Percentiles rank a stretch among this genome's conserved stretches.
phyloP scores from a whole-genome alignment of 2,888 invertebrate genomes.

The Sarcophaga variegata region DNA sequence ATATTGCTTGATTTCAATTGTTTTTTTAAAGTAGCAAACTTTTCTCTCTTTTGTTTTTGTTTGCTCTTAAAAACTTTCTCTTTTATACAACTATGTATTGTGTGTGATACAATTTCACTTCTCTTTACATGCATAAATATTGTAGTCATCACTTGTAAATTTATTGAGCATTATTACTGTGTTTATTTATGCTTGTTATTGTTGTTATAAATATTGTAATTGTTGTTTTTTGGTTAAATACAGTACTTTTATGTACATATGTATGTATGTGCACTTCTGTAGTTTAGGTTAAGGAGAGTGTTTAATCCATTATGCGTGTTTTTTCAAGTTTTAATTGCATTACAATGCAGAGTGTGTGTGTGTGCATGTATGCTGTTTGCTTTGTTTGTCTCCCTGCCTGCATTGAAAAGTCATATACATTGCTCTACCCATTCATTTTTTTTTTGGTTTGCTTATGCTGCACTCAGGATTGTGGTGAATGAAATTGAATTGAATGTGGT shows the following conservation, averaged over 20 bases:
- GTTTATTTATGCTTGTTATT: conserved; percentile 2
- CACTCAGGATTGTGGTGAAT: neutral
- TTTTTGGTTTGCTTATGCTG: neutral
- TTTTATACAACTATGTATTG: too few species aligned
- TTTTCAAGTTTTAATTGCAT: conserved; percentile 38
- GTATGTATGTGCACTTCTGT: neutral
- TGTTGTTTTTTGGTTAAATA: conserved; percentile 45
- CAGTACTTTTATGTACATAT: neutral
- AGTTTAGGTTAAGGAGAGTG: neutral
- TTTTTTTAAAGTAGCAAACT: too few species aligned
- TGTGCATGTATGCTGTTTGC: too few species aligned
- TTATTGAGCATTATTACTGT: conserved; percentile 6
- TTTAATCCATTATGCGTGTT: neutral
- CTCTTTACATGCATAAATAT: neutral
- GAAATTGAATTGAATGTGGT: neutral
- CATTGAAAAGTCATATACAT: neutral
- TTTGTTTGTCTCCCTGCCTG: neutral
- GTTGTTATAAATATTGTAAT: neutral
- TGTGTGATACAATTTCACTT: neutral
- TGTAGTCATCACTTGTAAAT: neutral
- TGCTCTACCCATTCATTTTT: neutral
- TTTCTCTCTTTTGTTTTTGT: too few species aligned
- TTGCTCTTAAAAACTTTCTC: too few species aligned
- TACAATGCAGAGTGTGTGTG: too few species aligned
- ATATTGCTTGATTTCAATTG: too few species aligned